Base-by-base conservation (phyloP, 2,113 vertebrate genomes). In the Eretmochelys imbricata region DNA sequence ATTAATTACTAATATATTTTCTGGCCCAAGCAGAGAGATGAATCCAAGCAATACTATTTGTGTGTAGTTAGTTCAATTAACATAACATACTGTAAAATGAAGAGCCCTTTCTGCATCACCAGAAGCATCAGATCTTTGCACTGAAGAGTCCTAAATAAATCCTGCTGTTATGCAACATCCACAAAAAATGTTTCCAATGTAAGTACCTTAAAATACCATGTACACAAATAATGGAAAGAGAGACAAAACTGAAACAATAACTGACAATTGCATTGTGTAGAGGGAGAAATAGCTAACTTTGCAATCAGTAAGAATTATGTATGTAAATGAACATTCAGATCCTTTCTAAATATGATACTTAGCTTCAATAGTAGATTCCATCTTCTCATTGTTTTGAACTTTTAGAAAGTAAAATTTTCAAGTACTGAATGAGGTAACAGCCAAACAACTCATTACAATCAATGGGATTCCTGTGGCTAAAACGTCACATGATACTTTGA, bases 131-230 rank as follows among this genome's bases (percentile, higher is more conserved):
- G 89, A 89, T 89, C 83, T 93, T 94, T 94, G 84, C 96, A 50
- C 85, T 80, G 48, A 94, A 95, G 97, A 82, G 94, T 95, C 96
- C 92, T 97, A 96, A 97, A 94, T 94, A 82, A 90, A 83, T 57
- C 93, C 94, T 91, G 27, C 96, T 93, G 96, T 93, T 94, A 85
- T 75, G 75, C 83, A 92, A 93, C 96, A 95, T 94, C 96, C 87
- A 95, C 85, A 96, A 95, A 97, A 94, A 94, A 97, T 55, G 94
- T 85, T 94, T 85, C 93, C 82, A 93, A 97, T 93, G 97, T 96
- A 96, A 98, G 96, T 96, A 93, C 96, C 97, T 96, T 89, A 53
- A 84, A 97, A 96, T 89, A 96, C 96, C 93, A 87, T 84, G 94
- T 93, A 95, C 90, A 96, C 97, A 95, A 97, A 96, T 76, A 84